Conservation (phyloP, 1,140 invertebrate species). For the Mesaphorura yosii region DNA sequence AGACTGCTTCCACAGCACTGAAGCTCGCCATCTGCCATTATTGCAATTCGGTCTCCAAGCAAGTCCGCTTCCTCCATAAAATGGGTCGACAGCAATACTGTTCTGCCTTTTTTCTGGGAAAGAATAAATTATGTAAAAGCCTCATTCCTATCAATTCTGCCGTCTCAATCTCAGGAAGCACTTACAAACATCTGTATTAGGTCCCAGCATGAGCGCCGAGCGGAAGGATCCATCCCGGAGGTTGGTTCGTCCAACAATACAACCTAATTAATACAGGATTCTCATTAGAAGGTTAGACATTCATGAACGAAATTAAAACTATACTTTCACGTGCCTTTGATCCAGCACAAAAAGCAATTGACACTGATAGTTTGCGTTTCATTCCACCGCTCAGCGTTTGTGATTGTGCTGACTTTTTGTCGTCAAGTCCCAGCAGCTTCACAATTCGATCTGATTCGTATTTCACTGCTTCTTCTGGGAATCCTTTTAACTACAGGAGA, state of each 20-base stretch:
- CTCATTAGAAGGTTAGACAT: no score
- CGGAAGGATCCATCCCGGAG: constrained; percentile 50
- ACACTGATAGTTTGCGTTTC: constrained; percentile 71
- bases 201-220: constrained; percentile 47
- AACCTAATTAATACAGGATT: constrained; percentile 9
- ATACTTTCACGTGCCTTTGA: constrained; percentile 33
- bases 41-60: constrained; percentile 81
- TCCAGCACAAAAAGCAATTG: constrained; percentile 62
- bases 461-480: neutral
- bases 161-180: no score
- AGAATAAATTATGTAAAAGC: neutral
- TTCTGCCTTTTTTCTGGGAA: constrained; percentile 43
- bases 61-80: constrained; percentile 99
- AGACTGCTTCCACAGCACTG: constrained; percentile 72
- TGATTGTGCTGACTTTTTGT: constrained; percentile 52
- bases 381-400: constrained; percentile 71
- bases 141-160: neutral
- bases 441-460: constrained; percentile 12
- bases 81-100: constrained; percentile 87
- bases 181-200: constrained; percentile 33
- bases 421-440: constrained; percentile 43
- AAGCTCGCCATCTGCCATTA: constrained; percentile 60
- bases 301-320: neutral
- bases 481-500: constrained; percentile 23
- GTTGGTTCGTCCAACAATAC: constrained; percentile 25